Conservation (phyloP, 2,888 invertebrate species). For the Drosophila eohydei region DNA sequence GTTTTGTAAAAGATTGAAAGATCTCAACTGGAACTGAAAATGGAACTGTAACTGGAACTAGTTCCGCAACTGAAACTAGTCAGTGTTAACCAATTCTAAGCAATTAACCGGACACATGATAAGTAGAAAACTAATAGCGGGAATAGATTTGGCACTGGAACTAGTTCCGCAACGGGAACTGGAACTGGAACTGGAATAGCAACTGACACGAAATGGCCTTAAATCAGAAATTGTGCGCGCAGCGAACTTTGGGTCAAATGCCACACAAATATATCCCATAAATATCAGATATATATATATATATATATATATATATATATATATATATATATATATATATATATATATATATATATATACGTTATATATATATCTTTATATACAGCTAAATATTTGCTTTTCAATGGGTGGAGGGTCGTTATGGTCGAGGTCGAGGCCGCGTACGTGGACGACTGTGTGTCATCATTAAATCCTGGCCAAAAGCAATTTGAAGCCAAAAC, state of each 20-base stretch:
- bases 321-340: not conserved
- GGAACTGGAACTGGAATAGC: not conserved
- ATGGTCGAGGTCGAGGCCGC: conserved; percentile 1
- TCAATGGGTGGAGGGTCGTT: conserved; percentile 14
- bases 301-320: not conserved
- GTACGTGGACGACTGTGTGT: conserved; percentile 36
- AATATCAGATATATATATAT: not conserved
- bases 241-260: conserved; percentile 35
- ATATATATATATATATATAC: conserved; percentile 2
- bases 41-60: not conserved
- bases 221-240: conserved; percentile 29
- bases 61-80: no score
- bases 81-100: no score
- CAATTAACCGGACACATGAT: no score
- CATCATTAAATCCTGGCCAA: conserved; percentile 73
- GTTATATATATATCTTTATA: not conserved
- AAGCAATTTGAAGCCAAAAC: conserved; percentile 63
- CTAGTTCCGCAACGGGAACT: not conserved
- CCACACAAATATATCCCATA: conserved; percentile 9
- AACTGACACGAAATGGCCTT: conserved; percentile 25
- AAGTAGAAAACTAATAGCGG: no score
- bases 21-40: not conserved
- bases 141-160: not conserved
- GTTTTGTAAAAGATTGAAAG: no score
- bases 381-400: conserved; percentile 34